Evolutionary conservation across 92 coral and sea anemone genomes (phyloP).

Genomic region (Zoanthus sociatus): DNA sequence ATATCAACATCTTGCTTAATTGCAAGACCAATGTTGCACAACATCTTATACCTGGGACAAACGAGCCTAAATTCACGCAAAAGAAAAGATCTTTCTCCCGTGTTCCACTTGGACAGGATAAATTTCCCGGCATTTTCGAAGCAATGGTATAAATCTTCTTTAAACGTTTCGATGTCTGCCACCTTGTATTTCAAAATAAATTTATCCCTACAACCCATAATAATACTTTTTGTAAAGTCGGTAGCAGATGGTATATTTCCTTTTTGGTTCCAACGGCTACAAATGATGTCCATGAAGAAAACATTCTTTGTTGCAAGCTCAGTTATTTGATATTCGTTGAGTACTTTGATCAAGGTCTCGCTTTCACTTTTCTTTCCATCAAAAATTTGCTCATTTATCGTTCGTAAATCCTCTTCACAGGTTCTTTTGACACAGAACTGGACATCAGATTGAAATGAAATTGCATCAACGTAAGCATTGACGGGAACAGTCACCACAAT

Average conservation of each 20-base stretch:
- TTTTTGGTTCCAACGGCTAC: constrained; percentile 11
- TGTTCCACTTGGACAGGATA: constrained; percentile 25
- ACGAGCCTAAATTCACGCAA: not conserved
- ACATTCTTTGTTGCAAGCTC: not conserved
- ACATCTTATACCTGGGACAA: constrained; percentile 19
- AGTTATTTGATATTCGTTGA: not conserved
- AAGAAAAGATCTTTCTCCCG: not conserved
- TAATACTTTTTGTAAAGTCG: constrained; percentile 17
- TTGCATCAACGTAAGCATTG: not conserved
- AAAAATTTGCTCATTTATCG: not conserved
- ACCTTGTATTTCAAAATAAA: not conserved
- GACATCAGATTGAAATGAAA: constrained; percentile 14
- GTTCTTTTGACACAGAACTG: constrained; percentile 4
- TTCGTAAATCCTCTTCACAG: constrained; percentile 9
- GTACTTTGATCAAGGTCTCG: constrained; percentile 11
- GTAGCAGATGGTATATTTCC: not conserved
- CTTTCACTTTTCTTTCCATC: not conserved
- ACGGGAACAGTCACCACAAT: constrained; percentile 27
- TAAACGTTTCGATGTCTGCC: constrained; percentile 1
- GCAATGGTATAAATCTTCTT: constrained; percentile 15
- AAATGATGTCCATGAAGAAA: constrained; percentile 7
- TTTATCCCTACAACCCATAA: constrained; percentile 14
- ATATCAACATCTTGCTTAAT: constrained; percentile 21
- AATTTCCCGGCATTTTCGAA: constrained; percentile 25
- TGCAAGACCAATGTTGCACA: constrained; percentile 34